Evolutionary conservation across 2,113 vertebrate species (phyloP), one percentile per base, ranked within the genome.

Genomic region (Rhea americana): DNA sequence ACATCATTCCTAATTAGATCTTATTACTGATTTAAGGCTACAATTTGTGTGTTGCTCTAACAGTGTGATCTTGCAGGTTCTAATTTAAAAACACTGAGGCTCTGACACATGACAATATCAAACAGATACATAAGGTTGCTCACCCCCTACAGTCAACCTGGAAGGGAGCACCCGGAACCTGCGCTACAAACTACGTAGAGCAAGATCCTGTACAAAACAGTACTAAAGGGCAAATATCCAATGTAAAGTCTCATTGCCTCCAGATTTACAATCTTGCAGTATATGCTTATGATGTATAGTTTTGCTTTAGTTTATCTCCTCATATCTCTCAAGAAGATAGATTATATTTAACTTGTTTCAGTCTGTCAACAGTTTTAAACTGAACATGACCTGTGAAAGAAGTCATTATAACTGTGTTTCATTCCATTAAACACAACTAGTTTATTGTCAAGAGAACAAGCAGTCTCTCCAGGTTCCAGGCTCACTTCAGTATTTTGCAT

Each of bases 391-490:
- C 97, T 98, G 97, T 97, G 97, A 97, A 97, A 97, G 94, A 97
- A 98, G 97, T 98, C 97, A 97, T 98, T 97, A 97, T 97, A 98
- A 97, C 95, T 91, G 74, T 97, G 98, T 97, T 98, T 98, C 97
- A 97, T 98, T 97, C 96, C 97, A 98, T 98, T 98, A 98, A 97
- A 97, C 97, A 97, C 96, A 98, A 98, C 97, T 93, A 97, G 97
- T 96, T 97, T 97, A 97, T 94, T 97, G 97, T 97, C 97, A 98
- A 87, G 96, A 98, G 97, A 98, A 97, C 96, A 97, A 93, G 96
- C 94, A 43, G 87, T 91, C 96, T 97, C 96, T 96, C 97, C 8
- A 63, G 95, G 95, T 97, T 97, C 92, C 80, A 14, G 94, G 96
- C 94, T 98, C 97, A 97, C 96, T 96, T 96, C 96, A 93, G 97